Evolutionary conservation across 2,797 vertebrate species (phyloP).

Genomic region (Myotis vivesi): DNA sequence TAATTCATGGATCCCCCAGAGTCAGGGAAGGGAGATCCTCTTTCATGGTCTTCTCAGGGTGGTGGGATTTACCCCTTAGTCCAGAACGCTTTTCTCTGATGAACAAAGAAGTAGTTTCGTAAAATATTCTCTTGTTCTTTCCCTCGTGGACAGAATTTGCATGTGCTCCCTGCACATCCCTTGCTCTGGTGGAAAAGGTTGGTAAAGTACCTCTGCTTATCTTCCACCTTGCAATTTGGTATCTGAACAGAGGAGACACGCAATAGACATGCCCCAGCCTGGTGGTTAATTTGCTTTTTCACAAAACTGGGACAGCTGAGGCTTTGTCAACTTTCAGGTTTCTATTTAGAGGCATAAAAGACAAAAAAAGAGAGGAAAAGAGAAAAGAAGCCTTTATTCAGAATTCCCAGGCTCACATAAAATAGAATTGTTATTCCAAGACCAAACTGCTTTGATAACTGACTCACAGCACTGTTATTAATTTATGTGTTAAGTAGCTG

Average conservation of each 20-base stretch:
- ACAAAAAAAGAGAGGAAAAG: background rate
- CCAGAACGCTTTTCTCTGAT: slow-evolving; percentile 72
- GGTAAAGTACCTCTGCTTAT: background rate
- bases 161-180: background rate
- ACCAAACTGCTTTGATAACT: slow-evolving; percentile 50
- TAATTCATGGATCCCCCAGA: slow-evolving; percentile 75
- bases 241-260: slow-evolving; percentile 38
- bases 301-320: background rate
- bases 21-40: slow-evolving; percentile 68
- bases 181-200: slow-evolving; percentile 51
- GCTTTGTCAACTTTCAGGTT: slow-evolving; percentile 53
- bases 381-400: slow-evolving; percentile 43
- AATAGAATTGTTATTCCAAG: slow-evolving; percentile 62
- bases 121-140: background rate
- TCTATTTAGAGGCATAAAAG: slow-evolving; percentile 60
- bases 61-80: slow-evolving; percentile 72
- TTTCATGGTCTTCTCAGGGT: slow-evolving; percentile 44
- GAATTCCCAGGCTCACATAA: slow-evolving; percentile 37
- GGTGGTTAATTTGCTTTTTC: slow-evolving; percentile 5
- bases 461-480: background rate
- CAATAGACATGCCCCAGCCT: slow-evolving; percentile 29
- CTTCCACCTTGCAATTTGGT: background rate
- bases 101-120: slow-evolving; percentile 79
- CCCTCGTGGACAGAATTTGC: background rate
- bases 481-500: slow-evolving; percentile 21